A percentile compares a stretch with the other conserved stretches of the same genome.
These are phyloP conservation scores for Brachynemurus nebulosus DNA, from an alignment of 2,888 invertebrate genomes.

Conservation along the genomic window DNA sequence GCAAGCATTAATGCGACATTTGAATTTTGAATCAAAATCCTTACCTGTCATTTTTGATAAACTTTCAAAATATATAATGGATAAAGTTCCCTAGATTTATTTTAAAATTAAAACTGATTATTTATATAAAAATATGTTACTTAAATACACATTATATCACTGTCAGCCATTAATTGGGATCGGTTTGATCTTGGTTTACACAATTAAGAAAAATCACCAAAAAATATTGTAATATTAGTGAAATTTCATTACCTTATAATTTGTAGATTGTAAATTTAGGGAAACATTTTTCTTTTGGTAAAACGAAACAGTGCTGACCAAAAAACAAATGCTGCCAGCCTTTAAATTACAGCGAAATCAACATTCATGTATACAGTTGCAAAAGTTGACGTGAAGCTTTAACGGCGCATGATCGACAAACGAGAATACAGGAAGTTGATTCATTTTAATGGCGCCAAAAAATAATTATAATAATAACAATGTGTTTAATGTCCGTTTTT, in stretches of 20 bases:
- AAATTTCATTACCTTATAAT: conserved; percentile 27
- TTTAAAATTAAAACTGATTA: not conserved
- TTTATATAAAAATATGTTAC: not conserved
- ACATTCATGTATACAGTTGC: conserved; percentile 20
- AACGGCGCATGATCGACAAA: conserved; percentile 12
- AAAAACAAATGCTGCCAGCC: conserved; percentile 33
- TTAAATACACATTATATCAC: not conserved
- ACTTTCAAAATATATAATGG: not conserved
- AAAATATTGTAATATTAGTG: conserved; percentile 4
- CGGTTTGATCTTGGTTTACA: not conserved
- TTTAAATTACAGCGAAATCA: conserved; percentile 21
- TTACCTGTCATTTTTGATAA: not conserved
- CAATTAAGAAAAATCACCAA: conserved; percentile 7
- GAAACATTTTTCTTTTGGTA: conserved; percentile 31
- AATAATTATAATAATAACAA: no score
- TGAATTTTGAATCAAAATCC: not conserved
- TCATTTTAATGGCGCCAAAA: no score
- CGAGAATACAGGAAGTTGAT: no score
- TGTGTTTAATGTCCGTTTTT: no score
- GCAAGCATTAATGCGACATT: no score
- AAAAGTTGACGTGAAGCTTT: conserved; percentile 15
- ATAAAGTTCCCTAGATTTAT: not conserved
- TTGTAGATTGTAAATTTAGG: conserved; percentile 28
- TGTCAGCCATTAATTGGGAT: conserved; percentile 8
- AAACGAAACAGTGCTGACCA: conserved; percentile 32